Evolutionary conservation across 2,888 invertebrate species (phyloP), one percentile per base, ranked within the genome.

Genomic region (Conomelus anceps): DNA sequence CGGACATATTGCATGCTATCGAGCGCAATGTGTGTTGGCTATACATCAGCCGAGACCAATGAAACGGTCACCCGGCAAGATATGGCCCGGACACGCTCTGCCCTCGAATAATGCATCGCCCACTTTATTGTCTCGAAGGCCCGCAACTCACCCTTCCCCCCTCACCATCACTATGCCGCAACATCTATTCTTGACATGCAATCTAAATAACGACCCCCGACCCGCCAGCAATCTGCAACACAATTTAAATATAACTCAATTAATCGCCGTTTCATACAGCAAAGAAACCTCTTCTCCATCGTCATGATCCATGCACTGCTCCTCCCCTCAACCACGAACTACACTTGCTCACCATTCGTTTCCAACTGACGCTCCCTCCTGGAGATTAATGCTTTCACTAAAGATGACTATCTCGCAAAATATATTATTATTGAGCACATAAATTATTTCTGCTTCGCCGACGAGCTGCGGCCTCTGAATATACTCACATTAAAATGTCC

Each of bases 1-100:
- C 26, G 84, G 88, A 88, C 88, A 88, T 88, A 88, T 88, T 88
- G 88, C 88, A 85, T 85, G 85, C 85, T 85, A 85, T 85, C 85
- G 85, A 9, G 23, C 85, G 85, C 85, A 85, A 85, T 85, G 85
- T 85, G 85, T 85, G 85, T 85, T 22, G 85, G 85, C 85, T 3
- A 85, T 85, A 85, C 22, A 85, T 85, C 85, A 85, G 23, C 85
- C 17, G 6, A 84, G 24, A 17, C 85, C 85, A 85, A 85, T 85
- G 85, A 85, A 85, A 85, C 85, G 23, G 85, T 85, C 85, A 85
- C 85, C 85, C 85, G 22, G 85, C 41, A 41, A 41, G 41, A 41
- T 41, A 41, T 41, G 41, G 41, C 85, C 11, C 85, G n/a, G 85
- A 85, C 23, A 85, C 23, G 63, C n/a, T n/a, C 63, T 63, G 34